Evolutionary conservation across 2,888 invertebrate genomes (phyloP), one percentile per base, ranked within the genome.

Genomic region (Saturnia japonica): DNA sequence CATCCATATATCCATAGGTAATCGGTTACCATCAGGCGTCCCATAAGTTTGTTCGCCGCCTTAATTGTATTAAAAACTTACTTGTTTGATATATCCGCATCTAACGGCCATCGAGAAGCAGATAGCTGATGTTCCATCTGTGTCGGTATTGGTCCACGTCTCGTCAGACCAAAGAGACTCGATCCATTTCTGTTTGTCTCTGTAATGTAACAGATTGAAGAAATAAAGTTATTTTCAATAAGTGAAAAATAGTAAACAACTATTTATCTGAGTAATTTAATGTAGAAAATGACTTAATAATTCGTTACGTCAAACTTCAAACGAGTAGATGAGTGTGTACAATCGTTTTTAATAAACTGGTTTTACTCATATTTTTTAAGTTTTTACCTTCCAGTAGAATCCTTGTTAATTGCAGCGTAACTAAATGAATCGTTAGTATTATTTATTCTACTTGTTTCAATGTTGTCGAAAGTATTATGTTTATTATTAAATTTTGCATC

Each of bases 81-180:
- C 93, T 88, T 93, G 91, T 71, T 90, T 90, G 45, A 87, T 74
- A 70, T 93, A 91, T 0, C 92, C 93, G 71, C 91, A 91, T 1
- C 88, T 82, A 42, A 94, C 91, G 0, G 93, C 91, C 93, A 93
- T 91, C 71, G 90, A 88, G 82, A 94, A 92, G 77, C 93, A 91
- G 22, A 83, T 78, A 0, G 87, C 86, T 0, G 92, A 90, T 0
- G 90, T 86, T 11, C 92, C 93, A 51, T 88, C 89, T 0, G 88
- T 79, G 69, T 87, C 87, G 0, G 94, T 93, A 76, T 86, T 90
- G 1, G 86, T 85, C 86, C 89, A 90, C 16, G 85, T 83, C 72
- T 86, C 86, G 14, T 83, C 86, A 0, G 93, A 94, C 88, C 88
- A 91, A 43, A 69, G 80, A 0, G 91, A 91, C 74, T 88, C 86